These are phyloP conservation scores for Acomys russatus DNA, from an alignment of 2,797 vertebrate genomes.

Conservation along the genomic window DNA sequence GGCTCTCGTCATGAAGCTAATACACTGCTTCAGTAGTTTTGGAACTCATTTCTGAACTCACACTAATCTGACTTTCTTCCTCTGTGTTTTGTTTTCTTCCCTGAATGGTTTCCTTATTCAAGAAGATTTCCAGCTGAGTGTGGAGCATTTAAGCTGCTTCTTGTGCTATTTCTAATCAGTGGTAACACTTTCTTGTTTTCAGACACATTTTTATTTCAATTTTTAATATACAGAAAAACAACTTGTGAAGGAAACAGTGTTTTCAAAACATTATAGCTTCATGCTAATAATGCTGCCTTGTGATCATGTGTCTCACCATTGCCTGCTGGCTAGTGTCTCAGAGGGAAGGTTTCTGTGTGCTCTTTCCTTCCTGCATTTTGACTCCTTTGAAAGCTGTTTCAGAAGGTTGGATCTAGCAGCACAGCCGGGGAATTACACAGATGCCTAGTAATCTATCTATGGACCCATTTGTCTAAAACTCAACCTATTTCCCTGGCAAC, in stretches of 20 bases:
- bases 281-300: background rate
- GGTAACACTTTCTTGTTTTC: constrained; percentile 62
- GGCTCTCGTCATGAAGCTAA: constrained; percentile 75
- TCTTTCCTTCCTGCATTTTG: background rate
- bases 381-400: background rate
- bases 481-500: background rate
- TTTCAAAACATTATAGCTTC: background rate
- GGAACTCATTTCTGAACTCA: constrained; percentile 79
- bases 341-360: background rate
- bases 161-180: constrained; percentile 70
- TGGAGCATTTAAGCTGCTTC: constrained; percentile 35
- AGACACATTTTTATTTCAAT: constrained; percentile 29
- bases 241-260: constrained; percentile 9
- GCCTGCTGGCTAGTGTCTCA: background rate
- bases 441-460: too few species aligned
- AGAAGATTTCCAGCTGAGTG: constrained; percentile 59
- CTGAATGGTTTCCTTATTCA: constrained; percentile 67
- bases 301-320: background rate
- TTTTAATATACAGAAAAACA: constrained; percentile 46
- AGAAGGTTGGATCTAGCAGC: background rate
- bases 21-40: constrained; percentile 68
- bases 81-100: constrained; percentile 67
- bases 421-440: background rate
- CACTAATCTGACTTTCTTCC: constrained; percentile 73
- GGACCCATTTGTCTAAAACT: background rate